Conservation (phyloP, 2,888 invertebrate species). For the Sympetrum striolatum region DNA sequence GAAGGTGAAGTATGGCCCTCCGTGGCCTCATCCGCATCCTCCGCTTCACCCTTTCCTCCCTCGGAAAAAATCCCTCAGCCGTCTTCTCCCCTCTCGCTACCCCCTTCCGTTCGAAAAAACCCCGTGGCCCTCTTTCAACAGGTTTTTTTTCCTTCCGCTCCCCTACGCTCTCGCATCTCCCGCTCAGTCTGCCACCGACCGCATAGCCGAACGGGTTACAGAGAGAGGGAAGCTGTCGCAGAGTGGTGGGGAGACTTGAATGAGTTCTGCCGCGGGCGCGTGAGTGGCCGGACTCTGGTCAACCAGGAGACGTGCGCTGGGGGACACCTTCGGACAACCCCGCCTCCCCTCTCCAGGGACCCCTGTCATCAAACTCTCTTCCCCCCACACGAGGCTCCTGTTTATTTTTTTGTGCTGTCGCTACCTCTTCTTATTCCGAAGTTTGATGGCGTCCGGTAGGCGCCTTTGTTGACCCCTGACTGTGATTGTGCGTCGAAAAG, state of each 20-base stretch:
- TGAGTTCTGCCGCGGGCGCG: not conserved
- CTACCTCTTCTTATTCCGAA: not conserved
- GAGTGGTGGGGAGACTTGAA: not conserved
- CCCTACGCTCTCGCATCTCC: not conserved
- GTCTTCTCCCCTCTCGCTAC: not conserved
- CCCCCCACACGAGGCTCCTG: not conserved
- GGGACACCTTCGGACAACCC: not conserved
- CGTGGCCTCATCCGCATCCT: not conserved
- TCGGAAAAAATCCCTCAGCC: not conserved
- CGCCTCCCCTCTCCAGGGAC: not conserved
- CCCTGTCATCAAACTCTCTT: not conserved
- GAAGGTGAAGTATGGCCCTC: not conserved
- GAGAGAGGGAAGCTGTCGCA: not conserved
- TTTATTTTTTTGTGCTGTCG: not conserved
- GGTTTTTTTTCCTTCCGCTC: not conserved
- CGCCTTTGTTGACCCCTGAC: not conserved
- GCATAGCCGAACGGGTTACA: not conserved
- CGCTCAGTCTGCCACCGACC: not conserved
- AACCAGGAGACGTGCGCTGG: not conserved
- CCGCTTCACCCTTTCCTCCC: not conserved
- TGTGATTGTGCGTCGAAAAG: not conserved
- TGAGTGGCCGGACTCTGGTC: not conserved
- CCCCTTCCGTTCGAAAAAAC: constrained; percentile 18
- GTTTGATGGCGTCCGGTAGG: not conserved
- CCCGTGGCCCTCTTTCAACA: constrained; percentile 29